Conservation (phyloP, 1,140 invertebrate genomes). For the Drosophila santomea region DNA sequence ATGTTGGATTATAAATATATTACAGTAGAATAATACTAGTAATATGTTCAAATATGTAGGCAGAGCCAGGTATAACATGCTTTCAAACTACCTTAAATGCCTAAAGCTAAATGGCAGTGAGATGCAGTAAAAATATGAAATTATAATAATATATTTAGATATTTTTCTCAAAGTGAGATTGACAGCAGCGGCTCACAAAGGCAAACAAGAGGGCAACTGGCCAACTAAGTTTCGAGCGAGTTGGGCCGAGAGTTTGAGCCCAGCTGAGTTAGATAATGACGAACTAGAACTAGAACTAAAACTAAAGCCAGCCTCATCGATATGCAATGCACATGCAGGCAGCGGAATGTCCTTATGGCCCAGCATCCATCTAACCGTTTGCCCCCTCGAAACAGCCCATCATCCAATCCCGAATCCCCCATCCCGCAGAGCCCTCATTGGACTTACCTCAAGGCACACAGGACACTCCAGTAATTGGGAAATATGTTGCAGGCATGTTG, state of each 20-base stretch:
- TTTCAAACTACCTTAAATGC: too few relatives aligned
- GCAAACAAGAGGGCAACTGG: conserved; percentile 69
- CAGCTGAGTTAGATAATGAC: conserved; percentile 75
- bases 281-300: conserved; percentile 75
- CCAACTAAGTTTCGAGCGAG: conserved; percentile 67
- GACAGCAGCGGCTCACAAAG: conserved; percentile 48
- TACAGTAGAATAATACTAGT: neutral
- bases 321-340: conserved; percentile 71
- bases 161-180: conserved; percentile 1
- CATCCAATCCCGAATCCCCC: conserved; percentile 1
- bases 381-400: neutral
- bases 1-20: neutral
- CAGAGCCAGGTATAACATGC: neutral
- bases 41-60: too few relatives aligned
- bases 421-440: conserved; percentile 2
- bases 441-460: conserved; percentile 85
- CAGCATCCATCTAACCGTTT: neutral
- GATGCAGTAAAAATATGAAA: neutral
- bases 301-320: conserved; percentile 77
- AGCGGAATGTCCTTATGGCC: conserved; percentile 1
- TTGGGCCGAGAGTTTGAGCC: conserved; percentile 40
- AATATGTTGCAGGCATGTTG: conserved; percentile 85
- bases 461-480: conserved; percentile 86
- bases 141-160: too few relatives aligned
- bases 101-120: too few relatives aligned